A percentile compares a stretch with the other conserved stretches of the same genome.
Conservation (phyloP, 2,113 vertebrate species). For the Pseudois nayaur region DNA sequence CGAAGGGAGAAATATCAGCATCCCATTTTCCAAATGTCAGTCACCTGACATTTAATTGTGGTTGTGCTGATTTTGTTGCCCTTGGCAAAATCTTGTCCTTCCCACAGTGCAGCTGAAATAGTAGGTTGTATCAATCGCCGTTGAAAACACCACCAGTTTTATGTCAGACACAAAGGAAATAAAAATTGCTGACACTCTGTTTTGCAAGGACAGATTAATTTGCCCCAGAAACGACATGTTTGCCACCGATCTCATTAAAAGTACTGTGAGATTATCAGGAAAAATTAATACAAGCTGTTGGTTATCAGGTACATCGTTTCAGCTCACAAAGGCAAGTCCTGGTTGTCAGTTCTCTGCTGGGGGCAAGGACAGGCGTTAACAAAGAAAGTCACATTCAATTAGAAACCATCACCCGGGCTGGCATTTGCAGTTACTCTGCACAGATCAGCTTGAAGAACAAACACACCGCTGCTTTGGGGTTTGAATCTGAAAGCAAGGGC, state of each 20-base stretch:
- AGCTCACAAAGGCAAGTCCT: conserved; percentile 18
- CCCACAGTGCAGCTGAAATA: conserved; percentile 26
- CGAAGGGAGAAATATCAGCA: not conserved
- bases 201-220: conserved; percentile 75
- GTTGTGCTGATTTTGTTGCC: conserved; percentile 33
- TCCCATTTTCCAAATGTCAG: not conserved
- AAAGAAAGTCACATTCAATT: conserved; percentile 69
- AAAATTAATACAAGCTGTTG: conserved; percentile 67
- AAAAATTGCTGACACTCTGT: conserved; percentile 70
- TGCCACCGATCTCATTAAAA: conserved; percentile 64
- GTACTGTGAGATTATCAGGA: conserved; percentile 61
- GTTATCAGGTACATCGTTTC: conserved; percentile 38
- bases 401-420: conserved; percentile 37
- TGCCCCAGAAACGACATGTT: conserved; percentile 56
- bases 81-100: conserved; percentile 59
- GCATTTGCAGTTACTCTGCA: not conserved
- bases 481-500: conserved; percentile 50
- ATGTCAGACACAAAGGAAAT: conserved; percentile 58
- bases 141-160: conserved; percentile 60
- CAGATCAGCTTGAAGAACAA: not conserved
- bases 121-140: conserved; percentile 39
- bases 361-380: conserved; percentile 59
- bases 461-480: not conserved
- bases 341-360: conserved; percentile 64
- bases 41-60: conserved; percentile 39